phyloP scores from a whole-genome alignment of 2,797 vertebrate genomes.

The Jordanella pulchra region DNA sequence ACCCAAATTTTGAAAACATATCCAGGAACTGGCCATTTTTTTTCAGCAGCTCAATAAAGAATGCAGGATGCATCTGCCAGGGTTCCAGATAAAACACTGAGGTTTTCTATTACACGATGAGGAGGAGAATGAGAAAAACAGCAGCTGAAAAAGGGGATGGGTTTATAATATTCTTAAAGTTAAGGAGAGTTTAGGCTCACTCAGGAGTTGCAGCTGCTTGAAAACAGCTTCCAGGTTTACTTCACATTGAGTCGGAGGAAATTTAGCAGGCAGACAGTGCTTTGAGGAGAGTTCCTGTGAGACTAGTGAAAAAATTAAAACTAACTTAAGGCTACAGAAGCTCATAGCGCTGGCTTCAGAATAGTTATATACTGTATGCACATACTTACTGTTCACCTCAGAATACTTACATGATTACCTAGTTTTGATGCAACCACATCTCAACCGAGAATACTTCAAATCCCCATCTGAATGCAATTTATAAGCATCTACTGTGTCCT shows the following conservation, averaged over 20 bases:
- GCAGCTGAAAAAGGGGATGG: neutral
- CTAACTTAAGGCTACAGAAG: neutral
- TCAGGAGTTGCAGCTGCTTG: neutral
- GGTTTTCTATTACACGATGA: neutral
- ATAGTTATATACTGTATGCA: neutral
- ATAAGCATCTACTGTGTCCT: neutral
- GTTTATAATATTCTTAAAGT: conserved; percentile 3
- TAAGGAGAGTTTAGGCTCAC: neutral
- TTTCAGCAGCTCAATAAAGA: neutral
- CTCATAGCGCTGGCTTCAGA: neutral
- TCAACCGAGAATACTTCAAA: neutral
- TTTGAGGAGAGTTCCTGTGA: neutral
- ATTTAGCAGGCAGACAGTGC: neutral
- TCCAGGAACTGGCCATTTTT: neutral
- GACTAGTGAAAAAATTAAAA: neutral
- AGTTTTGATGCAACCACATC: neutral
- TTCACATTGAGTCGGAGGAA: conserved; percentile 5
- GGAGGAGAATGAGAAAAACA: neutral
- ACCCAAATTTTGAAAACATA: neutral
- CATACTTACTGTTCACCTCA: neutral
- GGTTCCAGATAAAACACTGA: neutral
- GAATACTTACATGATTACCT: neutral
- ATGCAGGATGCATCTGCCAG: conserved; percentile 6
- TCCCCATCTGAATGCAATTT: neutral
- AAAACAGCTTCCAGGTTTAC: neutral